Percentiles rank a stretch among this genome's conserved stretches.
Conservation (phyloP, 2,113 vertebrate species). For the Poicephalus gulielmi region DNA sequence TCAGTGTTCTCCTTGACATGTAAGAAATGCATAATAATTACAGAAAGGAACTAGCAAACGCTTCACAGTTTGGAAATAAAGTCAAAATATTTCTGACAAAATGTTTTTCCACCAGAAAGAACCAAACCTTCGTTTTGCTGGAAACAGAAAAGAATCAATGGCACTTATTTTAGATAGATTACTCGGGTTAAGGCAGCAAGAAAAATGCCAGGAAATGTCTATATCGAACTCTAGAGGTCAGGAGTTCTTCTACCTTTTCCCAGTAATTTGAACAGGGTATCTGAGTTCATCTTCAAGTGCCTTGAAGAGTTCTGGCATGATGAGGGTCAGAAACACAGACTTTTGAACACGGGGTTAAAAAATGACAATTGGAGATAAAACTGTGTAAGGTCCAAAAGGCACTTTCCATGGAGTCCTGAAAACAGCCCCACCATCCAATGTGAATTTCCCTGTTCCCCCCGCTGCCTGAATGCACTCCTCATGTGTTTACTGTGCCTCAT, state of each 20-base stretch:
- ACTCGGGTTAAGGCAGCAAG: not conserved
- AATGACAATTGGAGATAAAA: not conserved
- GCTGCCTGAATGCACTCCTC: not conserved
- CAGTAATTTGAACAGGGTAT: not conserved
- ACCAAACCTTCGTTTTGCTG: not conserved
- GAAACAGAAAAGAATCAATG: not conserved
- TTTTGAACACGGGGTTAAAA: not conserved
- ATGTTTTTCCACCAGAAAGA: constrained; percentile 12
- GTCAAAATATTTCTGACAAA: constrained; percentile 56
- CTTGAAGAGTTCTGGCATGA: not conserved
- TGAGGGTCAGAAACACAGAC: not conserved
- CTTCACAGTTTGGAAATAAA: not conserved
- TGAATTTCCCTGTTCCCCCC: not conserved
- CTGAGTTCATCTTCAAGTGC: not conserved
- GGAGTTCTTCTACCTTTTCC: not conserved
- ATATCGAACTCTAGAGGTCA: not conserved
- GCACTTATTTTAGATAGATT: not conserved
- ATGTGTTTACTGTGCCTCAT: constrained; percentile 37
- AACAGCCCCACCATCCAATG: not conserved
- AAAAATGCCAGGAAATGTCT: not conserved
- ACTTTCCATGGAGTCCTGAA: not conserved
- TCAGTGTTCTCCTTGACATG: constrained; percentile 15
- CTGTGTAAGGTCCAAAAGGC: not conserved
- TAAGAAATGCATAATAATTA: constrained; percentile 31
- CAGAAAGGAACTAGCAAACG: not conserved